Conservation (phyloP, 2,113 vertebrate genomes). For the Cacatua alba region DNA sequence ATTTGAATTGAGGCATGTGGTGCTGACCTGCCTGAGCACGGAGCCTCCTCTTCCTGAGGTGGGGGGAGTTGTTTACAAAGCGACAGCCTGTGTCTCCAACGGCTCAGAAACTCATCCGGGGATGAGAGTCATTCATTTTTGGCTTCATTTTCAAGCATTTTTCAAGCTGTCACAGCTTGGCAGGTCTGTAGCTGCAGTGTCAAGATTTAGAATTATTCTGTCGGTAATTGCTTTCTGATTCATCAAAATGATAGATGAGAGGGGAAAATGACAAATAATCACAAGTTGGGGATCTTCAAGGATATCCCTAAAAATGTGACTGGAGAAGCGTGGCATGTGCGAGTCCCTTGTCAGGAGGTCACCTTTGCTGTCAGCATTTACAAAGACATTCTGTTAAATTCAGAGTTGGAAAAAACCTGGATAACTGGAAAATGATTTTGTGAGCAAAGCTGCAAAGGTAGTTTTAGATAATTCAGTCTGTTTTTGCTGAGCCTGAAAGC, state of each 20-base stretch:
- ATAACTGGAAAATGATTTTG: neutral
- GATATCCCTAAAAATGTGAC: constrained; percentile 66
- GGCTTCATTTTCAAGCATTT: constrained; percentile 67
- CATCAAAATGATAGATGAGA: constrained; percentile 72
- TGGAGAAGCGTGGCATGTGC: neutral
- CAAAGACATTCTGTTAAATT: constrained; percentile 41
- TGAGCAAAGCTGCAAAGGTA: neutral
- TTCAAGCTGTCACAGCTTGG: constrained; percentile 73
- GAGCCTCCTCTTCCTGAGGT: neutral
- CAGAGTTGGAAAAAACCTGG: neutral
- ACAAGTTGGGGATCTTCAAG: constrained; percentile 66
- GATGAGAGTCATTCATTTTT: constrained; percentile 69
- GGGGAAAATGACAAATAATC: constrained; percentile 68
- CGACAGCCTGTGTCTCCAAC: constrained; percentile 49
- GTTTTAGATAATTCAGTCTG: constrained; percentile 7
- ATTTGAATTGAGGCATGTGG: neutral
- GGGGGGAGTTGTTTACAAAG: constrained; percentile 58
- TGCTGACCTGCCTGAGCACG: neutral
- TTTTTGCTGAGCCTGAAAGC: neutral
- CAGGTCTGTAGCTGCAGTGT: constrained; percentile 71
- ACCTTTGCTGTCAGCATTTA: constrained; percentile 49
- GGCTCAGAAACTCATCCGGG: constrained; percentile 59
- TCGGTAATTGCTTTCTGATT: constrained; percentile 75
- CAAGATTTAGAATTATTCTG: constrained; percentile 74
- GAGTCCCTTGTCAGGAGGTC: constrained; percentile 47